These are phyloP conservation scores for Euclidia mi DNA, from an alignment of 2,888 invertebrate genomes.

Conservation along the genomic window DNA sequence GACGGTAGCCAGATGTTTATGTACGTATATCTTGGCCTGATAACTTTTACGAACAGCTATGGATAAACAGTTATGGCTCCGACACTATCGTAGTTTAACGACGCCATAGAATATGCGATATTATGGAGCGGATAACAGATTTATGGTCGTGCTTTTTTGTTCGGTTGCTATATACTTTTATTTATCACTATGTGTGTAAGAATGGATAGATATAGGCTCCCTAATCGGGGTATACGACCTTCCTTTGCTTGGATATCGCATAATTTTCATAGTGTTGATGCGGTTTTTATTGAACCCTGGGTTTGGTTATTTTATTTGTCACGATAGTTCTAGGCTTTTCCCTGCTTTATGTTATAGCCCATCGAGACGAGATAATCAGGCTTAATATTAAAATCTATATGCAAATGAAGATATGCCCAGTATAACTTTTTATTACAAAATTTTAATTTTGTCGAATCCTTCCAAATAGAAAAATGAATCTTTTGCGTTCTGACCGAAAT, in stretches of 20 bases:
- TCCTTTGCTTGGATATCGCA: not conserved
- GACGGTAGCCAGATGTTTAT: conserved; percentile 45
- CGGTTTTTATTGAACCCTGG: not conserved
- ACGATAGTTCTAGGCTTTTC: no score
- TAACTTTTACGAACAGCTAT: conserved; percentile 45
- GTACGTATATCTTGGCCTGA: conserved; percentile 36
- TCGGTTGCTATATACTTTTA: conserved; percentile 20
- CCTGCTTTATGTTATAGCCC: no score
- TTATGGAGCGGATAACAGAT: conserved; percentile 32
- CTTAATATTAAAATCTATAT: no score
- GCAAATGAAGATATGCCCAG: no score
- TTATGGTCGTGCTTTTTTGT: conserved; percentile 32
- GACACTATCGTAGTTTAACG: conserved; percentile 45
- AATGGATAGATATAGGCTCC: conserved; percentile 9
- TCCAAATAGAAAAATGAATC: no score
- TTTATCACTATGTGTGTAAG: conserved; percentile 17
- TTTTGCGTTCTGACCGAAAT: no score
- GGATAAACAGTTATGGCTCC: conserved; percentile 38
- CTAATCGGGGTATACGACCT: conserved; percentile 20
- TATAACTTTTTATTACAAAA: no score
- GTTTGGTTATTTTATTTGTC: no score
- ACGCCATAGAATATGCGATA: conserved; percentile 37
- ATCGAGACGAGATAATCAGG: no score
- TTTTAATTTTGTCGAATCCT: no score
- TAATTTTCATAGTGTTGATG: conserved; percentile 8